Evolutionary conservation across 2,113 vertebrate genomes (phyloP).

Genomic region (Craseonycteris thonglongyai): DNA sequence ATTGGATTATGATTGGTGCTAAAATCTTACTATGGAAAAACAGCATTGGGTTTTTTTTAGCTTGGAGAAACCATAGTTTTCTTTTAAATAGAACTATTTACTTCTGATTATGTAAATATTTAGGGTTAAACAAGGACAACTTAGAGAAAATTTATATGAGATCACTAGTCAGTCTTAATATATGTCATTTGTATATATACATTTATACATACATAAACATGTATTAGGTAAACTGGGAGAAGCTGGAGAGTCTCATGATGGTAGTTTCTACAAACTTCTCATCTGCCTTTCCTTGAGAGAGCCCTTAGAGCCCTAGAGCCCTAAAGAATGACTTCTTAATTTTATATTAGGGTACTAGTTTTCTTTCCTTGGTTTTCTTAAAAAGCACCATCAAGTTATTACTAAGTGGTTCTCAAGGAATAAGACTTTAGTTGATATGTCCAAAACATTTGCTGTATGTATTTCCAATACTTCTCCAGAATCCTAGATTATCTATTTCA

Average conservation of each 20-base stretch:
- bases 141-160: slow-evolving; percentile 4
- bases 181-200: neutral
- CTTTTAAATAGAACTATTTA: slow-evolving; percentile 47
- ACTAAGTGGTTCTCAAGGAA: neutral
- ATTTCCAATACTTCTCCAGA: neutral
- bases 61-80: neutral
- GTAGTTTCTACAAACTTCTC: neutral
- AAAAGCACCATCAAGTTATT: neutral
- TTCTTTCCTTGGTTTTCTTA: neutral
- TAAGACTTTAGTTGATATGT: neutral
- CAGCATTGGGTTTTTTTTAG: slow-evolving; percentile 11
- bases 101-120: slow-evolving; percentile 54
- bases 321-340: slow-evolving; percentile 4
- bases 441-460: neutral
- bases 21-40: slow-evolving; percentile 40
- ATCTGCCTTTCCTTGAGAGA: neutral
- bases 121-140: slow-evolving; percentile 26
- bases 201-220: neutral
- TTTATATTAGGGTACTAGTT: neutral
- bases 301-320: no score
- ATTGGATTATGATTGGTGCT: neutral
- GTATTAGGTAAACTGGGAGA: neutral
- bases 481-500: neutral
- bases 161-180: neutral
- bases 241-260: neutral